Percentiles rank a stretch among this genome's conserved stretches.
phyloP scores from a whole-genome alignment of 2,113 vertebrate genomes.

The Perca schrenkii region DNA sequence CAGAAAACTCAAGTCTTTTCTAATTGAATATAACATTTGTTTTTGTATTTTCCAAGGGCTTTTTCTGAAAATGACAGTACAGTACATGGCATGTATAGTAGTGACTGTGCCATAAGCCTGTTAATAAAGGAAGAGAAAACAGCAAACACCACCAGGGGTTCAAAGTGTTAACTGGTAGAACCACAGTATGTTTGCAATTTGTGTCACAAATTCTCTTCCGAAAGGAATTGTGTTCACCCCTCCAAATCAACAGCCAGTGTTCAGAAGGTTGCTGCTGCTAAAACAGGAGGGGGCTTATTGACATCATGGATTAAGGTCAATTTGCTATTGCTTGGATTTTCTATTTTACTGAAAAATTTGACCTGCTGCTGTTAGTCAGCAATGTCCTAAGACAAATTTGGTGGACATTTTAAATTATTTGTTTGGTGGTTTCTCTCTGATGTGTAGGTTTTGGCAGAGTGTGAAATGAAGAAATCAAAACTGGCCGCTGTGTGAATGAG shows the following conservation, averaged over 20 bases:
- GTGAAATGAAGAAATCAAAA: conserved; percentile 1
- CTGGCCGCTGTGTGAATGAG: neutral
- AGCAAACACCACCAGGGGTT: no score
- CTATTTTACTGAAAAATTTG: neutral
- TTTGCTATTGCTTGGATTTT: no score
- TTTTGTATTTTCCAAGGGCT: no score
- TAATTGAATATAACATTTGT: no score
- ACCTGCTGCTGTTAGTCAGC: neutral
- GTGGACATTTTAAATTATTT: neutral
- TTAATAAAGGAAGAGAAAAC: no score
- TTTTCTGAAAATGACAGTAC: no score
- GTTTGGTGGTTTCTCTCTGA: neutral
- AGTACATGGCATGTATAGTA: no score
- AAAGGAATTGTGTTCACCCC: no score
- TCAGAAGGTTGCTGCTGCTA: neutral
- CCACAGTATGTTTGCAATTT: neutral
- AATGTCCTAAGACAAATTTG: neutral
- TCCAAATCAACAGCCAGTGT: neutral
- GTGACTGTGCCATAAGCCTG: no score
- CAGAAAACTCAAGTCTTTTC: no score
- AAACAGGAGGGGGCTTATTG: neutral
- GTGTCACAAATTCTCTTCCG: neutral
- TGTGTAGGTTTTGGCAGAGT: neutral
- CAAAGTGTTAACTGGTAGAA: no score
- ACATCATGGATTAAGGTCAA: neutral